Percentiles rank a stretch among this genome's conserved stretches.
Evolutionary conservation across 2,888 invertebrate species (phyloP).

Genomic region (Macaria liturata): DNA sequence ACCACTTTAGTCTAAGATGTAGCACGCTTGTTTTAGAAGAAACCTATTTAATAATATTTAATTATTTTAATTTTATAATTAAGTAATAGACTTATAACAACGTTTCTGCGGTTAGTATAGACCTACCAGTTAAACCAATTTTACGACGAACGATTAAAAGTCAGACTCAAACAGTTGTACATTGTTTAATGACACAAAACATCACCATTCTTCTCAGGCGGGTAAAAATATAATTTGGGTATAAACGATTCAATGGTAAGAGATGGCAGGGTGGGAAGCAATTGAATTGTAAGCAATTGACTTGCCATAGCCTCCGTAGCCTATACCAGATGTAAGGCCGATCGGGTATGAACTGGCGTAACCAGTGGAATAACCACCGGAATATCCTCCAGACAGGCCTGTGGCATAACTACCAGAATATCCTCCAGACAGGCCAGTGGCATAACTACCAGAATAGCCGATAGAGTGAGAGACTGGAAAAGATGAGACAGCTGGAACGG

Average conservation of each 20-base stretch:
- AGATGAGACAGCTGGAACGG: slow-evolving; percentile 30
- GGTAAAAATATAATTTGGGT: background rate
- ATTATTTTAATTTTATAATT: no score
- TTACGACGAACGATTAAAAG: background rate
- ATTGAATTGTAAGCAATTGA: slow-evolving; percentile 31
- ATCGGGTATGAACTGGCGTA: slow-evolving; percentile 9
- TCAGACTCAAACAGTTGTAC: slow-evolving; percentile 17
- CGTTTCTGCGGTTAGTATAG: no score
- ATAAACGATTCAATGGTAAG: slow-evolving; percentile 23
- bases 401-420: slow-evolving; percentile 12
- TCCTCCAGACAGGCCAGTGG: slow-evolving; percentile 7
- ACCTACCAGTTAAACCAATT: no score
- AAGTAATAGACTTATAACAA: no score
- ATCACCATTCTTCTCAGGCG: no score
- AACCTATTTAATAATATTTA: no score
- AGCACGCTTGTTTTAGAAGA: no score
- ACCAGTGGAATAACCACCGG: slow-evolving; percentile 10
- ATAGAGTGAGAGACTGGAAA: slow-evolving; percentile 13
- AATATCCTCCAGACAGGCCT: slow-evolving; percentile 9
- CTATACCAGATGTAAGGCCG: slow-evolving; percentile 8
- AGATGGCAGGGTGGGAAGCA: slow-evolving; percentile 25
- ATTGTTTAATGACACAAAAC: slow-evolving; percentile 19
- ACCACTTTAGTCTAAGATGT: no score
- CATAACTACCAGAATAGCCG: slow-evolving; percentile 19
- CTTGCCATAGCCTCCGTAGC: slow-evolving; percentile 27